Evolutionary conservation across 2,797 vertebrate genomes (phyloP), one percentile per base, ranked within the genome.

Genomic region (Melanotaenia maccullochi): DNA sequence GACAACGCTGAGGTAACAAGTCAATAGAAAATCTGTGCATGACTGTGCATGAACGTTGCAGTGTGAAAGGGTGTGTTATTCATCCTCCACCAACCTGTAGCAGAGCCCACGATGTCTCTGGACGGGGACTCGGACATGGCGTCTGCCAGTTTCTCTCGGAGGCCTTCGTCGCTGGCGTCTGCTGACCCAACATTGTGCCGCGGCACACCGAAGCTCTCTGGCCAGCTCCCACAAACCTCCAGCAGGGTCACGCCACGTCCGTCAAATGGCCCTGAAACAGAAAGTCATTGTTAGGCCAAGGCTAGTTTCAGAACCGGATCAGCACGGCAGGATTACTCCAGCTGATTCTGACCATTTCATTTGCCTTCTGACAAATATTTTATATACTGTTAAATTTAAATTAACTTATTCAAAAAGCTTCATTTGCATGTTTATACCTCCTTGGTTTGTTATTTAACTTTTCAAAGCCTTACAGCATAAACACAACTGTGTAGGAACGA

Each of bases 201-300:
- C 0, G 91, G 91, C 35, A 98, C 93, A 7, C 97, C 96, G 0
- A 98, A 99, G 91, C 94, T 99, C 90, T 99, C 98, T 0, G 98
- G 97, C 98, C 98, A 99, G 91, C 98, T 99, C 73, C 97, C 97
- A 0, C 97, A 99, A 64, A 99, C 97, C 88, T 99, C 98, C 88
- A 99, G 94, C 85, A 99, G 92, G 63, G 97, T 99, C 88, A 99
- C 96, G 0, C 97, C 97, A 64, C 96, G 95, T 3, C 89, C 89
- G 85, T 99, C 98, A 76, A 97, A 98, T n/a, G 94, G 88, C 86
- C 97, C 97, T 99, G 90, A 73, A 16, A 67, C 13, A 62, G 18
- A 71, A 7, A 76, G 3, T 63, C 14, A 4, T 0, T n/a, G 28
- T 13, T 12, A 20, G 14, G 14, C 49, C 52, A 42, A 66, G 8